Evolutionary conservation across 2,888 invertebrate genomes (phyloP).

Genomic region (Crossocerus cetratus): DNA sequence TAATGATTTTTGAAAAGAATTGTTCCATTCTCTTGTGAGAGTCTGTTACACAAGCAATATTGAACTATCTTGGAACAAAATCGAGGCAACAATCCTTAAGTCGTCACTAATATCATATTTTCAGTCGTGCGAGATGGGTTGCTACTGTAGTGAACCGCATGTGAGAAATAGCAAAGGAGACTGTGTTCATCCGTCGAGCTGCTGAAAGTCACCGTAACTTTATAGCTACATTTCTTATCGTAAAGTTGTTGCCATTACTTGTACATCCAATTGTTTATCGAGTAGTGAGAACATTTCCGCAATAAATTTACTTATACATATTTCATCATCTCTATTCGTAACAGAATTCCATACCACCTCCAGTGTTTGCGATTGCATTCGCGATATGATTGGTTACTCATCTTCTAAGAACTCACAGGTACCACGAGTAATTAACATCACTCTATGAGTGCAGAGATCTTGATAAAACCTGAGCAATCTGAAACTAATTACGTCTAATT

Average conservation of each 20-base stretch:
- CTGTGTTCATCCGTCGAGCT: conserved; percentile 8
- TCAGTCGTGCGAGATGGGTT: conserved; percentile 12
- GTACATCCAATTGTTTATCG: no score
- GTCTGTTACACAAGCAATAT: no score
- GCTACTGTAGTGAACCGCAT: conserved; percentile 17
- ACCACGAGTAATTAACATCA: background rate
- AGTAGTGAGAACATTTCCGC: no score
- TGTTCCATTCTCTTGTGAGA: background rate
- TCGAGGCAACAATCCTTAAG: no score
- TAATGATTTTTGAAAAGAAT: background rate
- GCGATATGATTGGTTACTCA: background rate
- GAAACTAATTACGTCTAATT: background rate
- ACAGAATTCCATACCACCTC: no score
- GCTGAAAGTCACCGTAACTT: background rate
- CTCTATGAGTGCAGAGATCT: background rate
- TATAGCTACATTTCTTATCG: no score
- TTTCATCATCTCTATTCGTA: no score
- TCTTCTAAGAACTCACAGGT: background rate
- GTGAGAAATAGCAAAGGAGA: background rate
- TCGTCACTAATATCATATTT: background rate
- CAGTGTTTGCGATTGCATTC: background rate
- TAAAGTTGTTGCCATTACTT: no score
- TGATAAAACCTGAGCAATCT: background rate
- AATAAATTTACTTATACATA: no score
- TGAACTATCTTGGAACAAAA: no score